phyloP scores from a whole-genome alignment of 2,888 invertebrate species.

The Temnothorax ravouxi region DNA sequence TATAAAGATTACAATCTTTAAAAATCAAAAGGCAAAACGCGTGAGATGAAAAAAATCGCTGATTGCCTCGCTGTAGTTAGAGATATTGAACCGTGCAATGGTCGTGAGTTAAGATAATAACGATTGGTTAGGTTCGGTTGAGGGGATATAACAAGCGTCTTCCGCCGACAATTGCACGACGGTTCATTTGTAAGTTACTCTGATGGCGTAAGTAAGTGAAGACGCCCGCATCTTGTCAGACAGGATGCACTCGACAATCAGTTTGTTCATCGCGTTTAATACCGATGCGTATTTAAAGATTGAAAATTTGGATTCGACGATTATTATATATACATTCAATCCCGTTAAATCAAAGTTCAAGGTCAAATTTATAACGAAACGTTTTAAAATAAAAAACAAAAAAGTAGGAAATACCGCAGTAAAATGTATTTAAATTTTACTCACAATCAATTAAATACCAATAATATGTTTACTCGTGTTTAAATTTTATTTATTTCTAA shows the following conservation, averaged over 20 bases:
- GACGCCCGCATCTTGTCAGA: conserved; percentile 77
- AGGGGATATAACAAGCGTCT: conserved; percentile 84
- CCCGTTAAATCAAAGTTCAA: conserved; percentile 64
- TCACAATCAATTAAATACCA: too few relatives aligned
- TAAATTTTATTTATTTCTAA: not conserved
- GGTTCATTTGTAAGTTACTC: conserved; percentile 79
- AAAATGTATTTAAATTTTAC: not conserved
- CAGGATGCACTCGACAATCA: conserved; percentile 78
- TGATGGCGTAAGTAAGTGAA: conserved; percentile 74
- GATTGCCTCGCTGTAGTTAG: conserved; percentile 50
- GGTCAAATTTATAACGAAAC: too few relatives aligned
- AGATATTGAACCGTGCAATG: conserved; percentile 73
- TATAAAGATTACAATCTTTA: too few relatives aligned
- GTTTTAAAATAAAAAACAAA: not conserved
- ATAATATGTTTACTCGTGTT: not conserved
- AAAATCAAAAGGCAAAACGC: conserved; percentile 31
- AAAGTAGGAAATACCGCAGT: not conserved
- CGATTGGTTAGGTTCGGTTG: conserved; percentile 78
- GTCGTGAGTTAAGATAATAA: conserved; percentile 78
- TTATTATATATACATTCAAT: conserved; percentile 6
- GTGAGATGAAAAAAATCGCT: conserved; percentile 46
- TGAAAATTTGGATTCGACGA: conserved; percentile 38
- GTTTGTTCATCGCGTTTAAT: conserved; percentile 66
- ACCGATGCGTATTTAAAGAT: conserved; percentile 1
- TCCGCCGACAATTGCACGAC: conserved; percentile 84